phyloP scores from a whole-genome alignment of 2,888 invertebrate genomes.

The Lycaena phlaeas region DNA sequence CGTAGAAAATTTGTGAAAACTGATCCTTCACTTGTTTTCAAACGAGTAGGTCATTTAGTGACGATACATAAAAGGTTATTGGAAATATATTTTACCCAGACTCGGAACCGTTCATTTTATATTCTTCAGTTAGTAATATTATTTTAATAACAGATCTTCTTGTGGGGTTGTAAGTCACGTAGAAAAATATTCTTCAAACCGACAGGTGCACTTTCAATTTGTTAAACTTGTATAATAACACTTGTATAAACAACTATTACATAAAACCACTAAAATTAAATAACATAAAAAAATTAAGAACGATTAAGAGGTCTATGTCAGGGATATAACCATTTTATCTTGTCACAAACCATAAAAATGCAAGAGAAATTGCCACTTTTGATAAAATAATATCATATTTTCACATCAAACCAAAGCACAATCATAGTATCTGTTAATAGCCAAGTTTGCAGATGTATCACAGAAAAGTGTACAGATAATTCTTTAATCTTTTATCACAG shows the following conservation, averaged over 20 bases:
- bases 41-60: too few species aligned
- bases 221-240: conserved; percentile 29
- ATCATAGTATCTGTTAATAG: conserved; percentile 27
- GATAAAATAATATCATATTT: conserved; percentile 60
- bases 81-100: conserved; percentile 78
- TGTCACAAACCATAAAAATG: conserved; percentile 68
- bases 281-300: conserved; percentile 46
- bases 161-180: conserved; percentile 33
- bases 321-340: conserved; percentile 55
- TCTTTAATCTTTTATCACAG: conserved; percentile 46
- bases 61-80: too few species aligned
- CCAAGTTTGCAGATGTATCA: conserved; percentile 30
- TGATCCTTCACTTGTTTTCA: too few species aligned
- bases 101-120: conserved; percentile 83
- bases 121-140: conserved; percentile 25
- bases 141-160: conserved; percentile 30
- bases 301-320: conserved; percentile 42
- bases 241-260: conserved; percentile 40
- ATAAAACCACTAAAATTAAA: conserved; percentile 44
- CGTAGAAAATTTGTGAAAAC: too few species aligned
- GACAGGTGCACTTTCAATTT: conserved; percentile 36
- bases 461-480: conserved; percentile 33
- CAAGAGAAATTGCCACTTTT: conserved; percentile 67
- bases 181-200: conserved; percentile 30
- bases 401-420: conserved; percentile 36